Evolutionary conservation across 2,113 vertebrate genomes (phyloP).

Genomic region (Bombycilla garrulus): DNA sequence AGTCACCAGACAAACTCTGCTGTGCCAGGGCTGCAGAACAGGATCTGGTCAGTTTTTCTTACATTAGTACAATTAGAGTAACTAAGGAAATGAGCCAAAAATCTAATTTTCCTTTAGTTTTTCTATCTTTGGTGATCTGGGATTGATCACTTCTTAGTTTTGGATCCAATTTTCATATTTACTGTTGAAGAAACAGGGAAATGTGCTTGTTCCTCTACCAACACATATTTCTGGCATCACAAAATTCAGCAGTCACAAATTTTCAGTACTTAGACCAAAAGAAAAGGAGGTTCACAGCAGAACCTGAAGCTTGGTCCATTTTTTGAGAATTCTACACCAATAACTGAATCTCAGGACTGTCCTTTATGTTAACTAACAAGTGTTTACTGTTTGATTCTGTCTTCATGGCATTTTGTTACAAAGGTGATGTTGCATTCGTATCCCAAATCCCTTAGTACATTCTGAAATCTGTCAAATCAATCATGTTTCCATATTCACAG

Average conservation of each 20-base stretch:
- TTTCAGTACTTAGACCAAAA: neutral
- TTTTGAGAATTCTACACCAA: neutral
- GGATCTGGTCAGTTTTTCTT: neutral
- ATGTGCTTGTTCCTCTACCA: neutral
- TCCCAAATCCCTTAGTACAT: neutral
- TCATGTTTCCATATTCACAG: neutral
- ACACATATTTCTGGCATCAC: neutral
- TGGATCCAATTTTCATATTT: neutral
- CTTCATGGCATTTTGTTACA: neutral
- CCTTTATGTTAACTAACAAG: neutral
- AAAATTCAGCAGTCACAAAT: neutral
- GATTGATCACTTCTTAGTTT: neutral
- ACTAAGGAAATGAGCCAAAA: neutral
- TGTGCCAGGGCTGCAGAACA: neutral
- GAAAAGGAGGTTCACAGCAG: neutral
- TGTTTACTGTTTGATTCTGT: neutral
- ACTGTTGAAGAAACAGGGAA: neutral
- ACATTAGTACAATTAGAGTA: neutral
- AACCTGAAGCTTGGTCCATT: neutral
- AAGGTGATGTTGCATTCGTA: neutral
- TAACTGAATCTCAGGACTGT: neutral
- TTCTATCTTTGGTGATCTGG: neutral
- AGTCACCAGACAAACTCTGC: neutral
- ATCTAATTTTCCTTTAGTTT: neutral
- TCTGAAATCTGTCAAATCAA: neutral